Percentiles rank a stretch among this genome's conserved stretches.
These are phyloP conservation scores for Nyctereutes procyonoides DNA, from an alignment of 2,113 vertebrate species.

Conservation along the genomic window DNA sequence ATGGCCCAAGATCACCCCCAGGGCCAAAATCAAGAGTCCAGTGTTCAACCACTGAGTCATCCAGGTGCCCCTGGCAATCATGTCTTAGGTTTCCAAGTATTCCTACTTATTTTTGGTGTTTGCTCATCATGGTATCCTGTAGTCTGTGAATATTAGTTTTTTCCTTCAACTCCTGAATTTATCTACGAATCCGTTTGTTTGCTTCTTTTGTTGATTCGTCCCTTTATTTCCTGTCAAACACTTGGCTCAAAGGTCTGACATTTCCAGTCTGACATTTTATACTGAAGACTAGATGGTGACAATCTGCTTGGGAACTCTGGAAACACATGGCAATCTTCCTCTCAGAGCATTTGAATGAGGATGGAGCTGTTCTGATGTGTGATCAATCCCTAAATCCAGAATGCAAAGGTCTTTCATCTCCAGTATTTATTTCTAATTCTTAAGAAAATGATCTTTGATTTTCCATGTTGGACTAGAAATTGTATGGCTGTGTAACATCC, in stretches of 20 bases:
- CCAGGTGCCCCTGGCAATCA: background rate
- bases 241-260: background rate
- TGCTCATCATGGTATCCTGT: no score
- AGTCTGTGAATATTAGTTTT: background rate
- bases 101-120: background rate
- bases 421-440: background rate
- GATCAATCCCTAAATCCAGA: background rate
- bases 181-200: background rate
- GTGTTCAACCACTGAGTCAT: background rate
- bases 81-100: background rate
- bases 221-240: background rate
- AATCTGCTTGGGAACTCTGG: background rate
- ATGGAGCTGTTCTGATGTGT: rapidly evolving
- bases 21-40: background rate
- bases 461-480: background rate
- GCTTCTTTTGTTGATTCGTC: background rate
- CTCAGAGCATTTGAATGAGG: no score
- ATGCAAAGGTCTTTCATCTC: background rate
- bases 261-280: no score
- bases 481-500: background rate
- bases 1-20: background rate
- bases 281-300: background rate
- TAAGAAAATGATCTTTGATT: background rate
- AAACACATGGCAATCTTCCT: rapidly evolving
- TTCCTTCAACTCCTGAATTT: background rate